Evolutionary conservation across 1,140 invertebrate genomes (phyloP).

Genomic region (Heliconius hewitsoni): DNA sequence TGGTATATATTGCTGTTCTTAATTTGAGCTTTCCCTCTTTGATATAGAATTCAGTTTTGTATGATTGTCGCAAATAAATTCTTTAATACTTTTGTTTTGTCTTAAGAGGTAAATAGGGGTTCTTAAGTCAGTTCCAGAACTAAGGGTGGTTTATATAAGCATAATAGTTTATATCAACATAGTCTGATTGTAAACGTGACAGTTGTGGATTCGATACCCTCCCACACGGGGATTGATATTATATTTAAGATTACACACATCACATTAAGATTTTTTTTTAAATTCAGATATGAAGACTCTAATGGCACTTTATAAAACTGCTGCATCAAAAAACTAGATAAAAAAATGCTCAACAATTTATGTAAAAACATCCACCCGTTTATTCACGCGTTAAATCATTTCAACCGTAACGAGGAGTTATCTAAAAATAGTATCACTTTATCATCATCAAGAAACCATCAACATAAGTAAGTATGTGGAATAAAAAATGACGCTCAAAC

Average conservation of each 20-base stretch:
- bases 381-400: slow-evolving; percentile 25
- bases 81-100: not conserved
- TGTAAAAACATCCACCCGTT: not conserved
- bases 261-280: too few species aligned
- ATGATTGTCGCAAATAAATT: not conserved
- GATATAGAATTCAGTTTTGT: not conserved
- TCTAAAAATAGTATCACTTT: slow-evolving; percentile 28
- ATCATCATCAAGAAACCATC: slow-evolving; percentile 47
- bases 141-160: not conserved
- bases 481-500: slow-evolving; percentile 45
- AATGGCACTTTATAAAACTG: too few species aligned
- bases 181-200: too few species aligned
- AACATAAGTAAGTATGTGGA: slow-evolving; percentile 41
- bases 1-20: not conserved
- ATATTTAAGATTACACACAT: too few species aligned
- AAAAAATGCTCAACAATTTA: not conserved
- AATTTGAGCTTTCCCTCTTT: not conserved
- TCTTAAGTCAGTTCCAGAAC: not conserved
- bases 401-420: slow-evolving; percentile 24
- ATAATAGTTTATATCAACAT: too few species aligned
- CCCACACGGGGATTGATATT: too few species aligned
- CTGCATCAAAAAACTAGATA: not conserved
- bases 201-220: too few species aligned
- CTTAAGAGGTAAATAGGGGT: not conserved
- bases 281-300: too few species aligned